Base-by-base conservation (phyloP, 2,113 vertebrate species). In the Hemiprocne comata region DNA sequence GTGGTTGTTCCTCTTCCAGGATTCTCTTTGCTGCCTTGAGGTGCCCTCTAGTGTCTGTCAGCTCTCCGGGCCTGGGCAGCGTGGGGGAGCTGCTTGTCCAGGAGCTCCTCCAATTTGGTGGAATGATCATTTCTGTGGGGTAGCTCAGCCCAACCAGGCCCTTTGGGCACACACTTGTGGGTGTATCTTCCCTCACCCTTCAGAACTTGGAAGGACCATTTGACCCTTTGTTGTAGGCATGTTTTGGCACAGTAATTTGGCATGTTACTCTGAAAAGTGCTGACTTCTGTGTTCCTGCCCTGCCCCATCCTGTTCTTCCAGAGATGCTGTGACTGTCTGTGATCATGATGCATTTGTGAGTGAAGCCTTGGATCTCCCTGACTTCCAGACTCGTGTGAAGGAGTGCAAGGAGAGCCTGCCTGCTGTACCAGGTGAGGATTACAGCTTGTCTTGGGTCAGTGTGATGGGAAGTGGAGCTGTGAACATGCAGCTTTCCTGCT, bases 321-420 rank as follows among this genome's bases (percentile, higher is more conserved):
- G 99, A 95, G 99, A 99, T 15, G 97, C 98, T 28, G 89, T 99
- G 66, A 91, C 98, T 34, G 93, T 96, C 70, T 99, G 98, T 25
- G 98, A 98, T 87, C 40, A 91, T 0, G 94, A 98, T 1, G 97
- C 98, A 7, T 99, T 99, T 96, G 95, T 99, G 46, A 98, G 97
- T 7, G 99, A 99, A 90, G 99, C 99, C 2, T 94, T 98, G 26
- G 97, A 98, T n/a, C 98, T 99, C 18, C 98, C 99, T 17, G 96
- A 98, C 83, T 99, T 99, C 89, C 96, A 98, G 92, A 91, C 97
- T 24, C 97, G 98, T 16, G 98, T 99, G 90, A 98, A 98, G 85
- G 97, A 98, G 69, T 99, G 98, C 87, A 98, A 93, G 82, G 94
- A 92, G 83, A 96, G 94, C 2, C 85, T 97, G 55, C 64, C 97